phyloP scores from a whole-genome alignment of 1,140 invertebrate genomes.

The Argopecten irradians region DNA sequence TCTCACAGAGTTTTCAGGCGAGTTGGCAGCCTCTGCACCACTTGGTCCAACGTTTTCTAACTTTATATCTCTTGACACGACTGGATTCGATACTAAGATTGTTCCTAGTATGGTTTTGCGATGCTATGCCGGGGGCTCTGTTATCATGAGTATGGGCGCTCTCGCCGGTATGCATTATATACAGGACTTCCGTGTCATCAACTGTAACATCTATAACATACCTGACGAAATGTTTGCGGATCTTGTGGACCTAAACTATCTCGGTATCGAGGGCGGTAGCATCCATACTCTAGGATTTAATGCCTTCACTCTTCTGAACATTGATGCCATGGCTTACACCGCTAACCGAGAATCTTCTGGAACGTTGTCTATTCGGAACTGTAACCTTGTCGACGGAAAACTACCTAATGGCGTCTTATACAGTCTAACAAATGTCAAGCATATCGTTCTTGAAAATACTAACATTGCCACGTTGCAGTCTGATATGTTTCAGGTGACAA shows the following conservation, averaged over 20 bases:
- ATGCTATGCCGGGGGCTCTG: neutral
- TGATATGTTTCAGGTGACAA: constrained; percentile 46
- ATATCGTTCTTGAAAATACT: constrained; percentile 27
- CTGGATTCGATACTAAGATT: constrained; percentile 46
- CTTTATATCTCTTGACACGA: constrained; percentile 43
- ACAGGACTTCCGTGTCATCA: constrained; percentile 43
- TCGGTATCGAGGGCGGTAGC: constrained; percentile 44
- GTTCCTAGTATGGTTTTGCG: neutral
- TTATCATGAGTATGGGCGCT: neutral
- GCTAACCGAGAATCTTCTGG: constrained; percentile 11
- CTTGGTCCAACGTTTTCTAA: constrained; percentile 45
- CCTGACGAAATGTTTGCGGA: constrained; percentile 36
- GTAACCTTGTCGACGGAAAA: constrained; percentile 29
- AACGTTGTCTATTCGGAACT: constrained; percentile 41
- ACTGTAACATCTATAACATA: constrained; percentile 44
- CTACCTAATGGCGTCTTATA: constrained; percentile 33
- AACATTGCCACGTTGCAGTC: constrained; percentile 27
- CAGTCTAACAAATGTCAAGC: neutral
- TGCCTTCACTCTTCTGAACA: constrained; percentile 34
- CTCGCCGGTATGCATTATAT: constrained; percentile 27
- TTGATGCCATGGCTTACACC: constrained; percentile 33
- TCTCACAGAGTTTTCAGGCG: constrained; percentile 49
- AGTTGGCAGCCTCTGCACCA: constrained; percentile 33
- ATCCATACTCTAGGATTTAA: constrained; percentile 39
- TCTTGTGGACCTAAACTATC: constrained; percentile 44